Base-by-base conservation (phyloP, 92 coral and sea anemone species). In the Epizoanthus fatuus region DNA sequence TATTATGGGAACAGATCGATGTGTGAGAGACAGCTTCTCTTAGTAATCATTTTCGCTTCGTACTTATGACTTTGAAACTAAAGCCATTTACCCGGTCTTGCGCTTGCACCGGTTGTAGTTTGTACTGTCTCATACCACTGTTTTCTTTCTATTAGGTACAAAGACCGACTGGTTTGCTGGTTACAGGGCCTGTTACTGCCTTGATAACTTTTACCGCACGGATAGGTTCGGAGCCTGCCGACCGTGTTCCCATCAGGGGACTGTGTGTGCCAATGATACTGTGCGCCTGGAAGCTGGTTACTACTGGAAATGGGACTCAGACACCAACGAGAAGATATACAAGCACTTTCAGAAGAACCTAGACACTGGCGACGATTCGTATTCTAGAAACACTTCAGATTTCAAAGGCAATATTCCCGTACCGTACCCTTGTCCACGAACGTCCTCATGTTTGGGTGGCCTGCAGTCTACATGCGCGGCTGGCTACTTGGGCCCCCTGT, bases 401-500 rank as follows among this genome's bases (percentile, higher is more conserved):
- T 86, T 75, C 39, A 65, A 57, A 22, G 65, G 87, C 6, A 58
- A 69, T 29, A 56, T 86, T 3, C 90, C 93, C 3, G 71, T 55
- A 6, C 75, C 88, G 40, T 86, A 90, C 80, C 64, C 77, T 67
- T 90, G 93, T 75, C 91, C 91, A 1, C 65, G 74, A 54, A 17
- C 91, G 7, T 53, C 68, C 12, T 79, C 93, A 3, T 90, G 91
- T 57, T 83, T 90, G 38, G 93, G 93, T 39, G 93, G 91, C 32
- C 63, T 82, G 60, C 63, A 81, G 49, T 89, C 95, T 10, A 81
- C 38, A 1, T 92, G 95, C 77, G 79, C 90, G 40, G n/a, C 11
- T 45, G 93, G 93, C 20, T 86, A 90, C 81, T 55, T 72, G 8
- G 93, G 93, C 13, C 87, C 93, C 29, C 68, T 90, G 16, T 90